Evolutionary conservation across 2,797 vertebrate species (phyloP), one percentile per base, ranked within the genome.

Genomic region (Bovichtus variegatus): DNA sequence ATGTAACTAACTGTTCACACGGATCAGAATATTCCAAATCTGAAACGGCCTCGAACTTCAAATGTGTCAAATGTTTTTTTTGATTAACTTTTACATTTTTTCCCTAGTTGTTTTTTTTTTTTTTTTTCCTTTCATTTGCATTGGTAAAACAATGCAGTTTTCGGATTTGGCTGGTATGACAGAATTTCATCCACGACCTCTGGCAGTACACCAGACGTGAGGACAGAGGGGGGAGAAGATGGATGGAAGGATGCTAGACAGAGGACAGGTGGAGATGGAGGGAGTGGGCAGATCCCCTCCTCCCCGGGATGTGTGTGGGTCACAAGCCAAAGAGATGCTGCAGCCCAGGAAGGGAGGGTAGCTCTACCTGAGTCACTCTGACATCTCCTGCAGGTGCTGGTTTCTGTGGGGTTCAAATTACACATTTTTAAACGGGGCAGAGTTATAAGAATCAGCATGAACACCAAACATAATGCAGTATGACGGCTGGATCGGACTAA

Each of bases 321-420:
- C 85, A 92, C 93, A 95, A 95, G 93, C 89, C 89, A 94, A 87
- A 92, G 91, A 92, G 92, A 95, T 94, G 94, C 93, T 92, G 94
- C 91, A 95, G 95, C 95, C 94, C 94, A 93, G 92, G 34, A 95
- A 94, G 92, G 92, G 94, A 91, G 89, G 91, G 84, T 87, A 90
- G 88, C 87, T 93, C 93, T 96, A 96, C 95, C 95, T 96, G 95
- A 95, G 92, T 96, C 95, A 96, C 94, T 96, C 91, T 96, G 95
- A 96, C 95, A 96, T 95, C 95, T 95, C 95, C 95, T 96, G 95
- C 95, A 96, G 95, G 93, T 96, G 95, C 91, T 95, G 95, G 95
- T 96, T 95, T 96, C 95, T 96, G 95, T 96, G 92, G 95, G 95
- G 95, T 96, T 96, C 94, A 96, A 96, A 96, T 95, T 95, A 87